These are phyloP conservation scores for Callionymus lyra DNA, from an alignment of 2,113 vertebrate species.

Conservation along the genomic window DNA sequence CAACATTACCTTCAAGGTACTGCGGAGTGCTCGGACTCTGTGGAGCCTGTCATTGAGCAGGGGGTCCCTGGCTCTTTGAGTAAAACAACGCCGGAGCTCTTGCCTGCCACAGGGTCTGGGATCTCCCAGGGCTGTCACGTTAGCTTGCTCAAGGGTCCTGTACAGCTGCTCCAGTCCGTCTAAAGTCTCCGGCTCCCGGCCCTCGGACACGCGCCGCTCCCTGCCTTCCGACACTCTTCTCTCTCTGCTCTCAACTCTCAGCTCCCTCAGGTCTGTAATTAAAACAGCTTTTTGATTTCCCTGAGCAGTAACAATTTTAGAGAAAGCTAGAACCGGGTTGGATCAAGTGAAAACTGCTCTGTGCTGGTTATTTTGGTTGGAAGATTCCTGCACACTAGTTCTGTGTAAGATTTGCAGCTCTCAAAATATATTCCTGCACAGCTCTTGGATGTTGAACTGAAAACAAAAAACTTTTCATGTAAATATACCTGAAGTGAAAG, in stretches of 20 bases:
- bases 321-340: not conserved
- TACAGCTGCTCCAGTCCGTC: constrained; percentile 82
- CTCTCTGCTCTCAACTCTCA: constrained; percentile 54
- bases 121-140: constrained; percentile 76
- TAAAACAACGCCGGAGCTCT: constrained; percentile 79
- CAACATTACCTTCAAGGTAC: constrained; percentile 81
- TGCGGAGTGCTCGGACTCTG: constrained; percentile 80
- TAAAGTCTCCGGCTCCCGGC: constrained; percentile 47
- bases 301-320: constrained; percentile 8
- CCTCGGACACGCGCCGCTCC: constrained; percentile 73
- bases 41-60: constrained; percentile 83
- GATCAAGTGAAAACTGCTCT: not conserved
- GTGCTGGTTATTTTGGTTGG: not conserved
- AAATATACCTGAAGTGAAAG: too few relatives aligned
- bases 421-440: not conserved
- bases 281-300: too few relatives aligned
- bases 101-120: constrained; percentile 77
- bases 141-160: constrained; percentile 71
- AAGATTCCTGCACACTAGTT: too few relatives aligned
- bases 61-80: constrained; percentile 77
- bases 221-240: constrained; percentile 62
- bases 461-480: too few relatives aligned
- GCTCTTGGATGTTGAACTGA: not conserved
- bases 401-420: not conserved
- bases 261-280: constrained; percentile 47